Evolutionary conservation across 2,888 invertebrate genomes (phyloP), one percentile per base, ranked within the genome.

Genomic region (Anticlea derivata): DNA sequence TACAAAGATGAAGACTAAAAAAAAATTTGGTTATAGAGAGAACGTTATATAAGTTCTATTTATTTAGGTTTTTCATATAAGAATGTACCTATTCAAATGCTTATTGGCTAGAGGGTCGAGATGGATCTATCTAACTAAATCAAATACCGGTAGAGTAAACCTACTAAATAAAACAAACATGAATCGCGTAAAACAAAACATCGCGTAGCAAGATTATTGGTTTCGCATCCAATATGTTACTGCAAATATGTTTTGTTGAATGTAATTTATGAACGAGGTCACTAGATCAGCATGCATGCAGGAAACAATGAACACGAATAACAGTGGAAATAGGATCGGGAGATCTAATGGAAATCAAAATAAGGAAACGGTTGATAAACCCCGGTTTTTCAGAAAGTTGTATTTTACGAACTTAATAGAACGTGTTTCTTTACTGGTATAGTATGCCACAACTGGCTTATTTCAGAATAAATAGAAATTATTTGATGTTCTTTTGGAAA

Each of bases 211-310:
- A 46, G 45, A 47, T 50, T 56, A 63, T 63, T 63, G 57, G 61
- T 59, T 56, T 49, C 58, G 61, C 67, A 69, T 68, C 63, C 64
- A 61, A 66, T 70, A 66, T 59, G 50, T 52, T 58, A 49, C 52
- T 41, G 55, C 38, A 63, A 67, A 41, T 66, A 60, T 65, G 48
- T 61, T 60, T 53, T 59, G 55, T 53, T 60, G 60, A 52, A 62
- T 65, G 48, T 49, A 56, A 70, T 73, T 74, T 70, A 71, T 60
- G 56, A 60, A 47, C 55, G 63, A 58, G 53, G 46, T 60, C 58
- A 55, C 60, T 64, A 53, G 38, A 52, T 47, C 46, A 41, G 35
- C 17, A 38, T 43, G 63, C 43, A 60, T 58, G 31, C 45, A 52
- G 33, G 53, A 35, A 55, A 63, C 59, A 61, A 60, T 51, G 56